Evolutionary conservation across 2,797 vertebrate genomes (phyloP).

Genomic region (Macrochelys suwanniensis): DNA sequence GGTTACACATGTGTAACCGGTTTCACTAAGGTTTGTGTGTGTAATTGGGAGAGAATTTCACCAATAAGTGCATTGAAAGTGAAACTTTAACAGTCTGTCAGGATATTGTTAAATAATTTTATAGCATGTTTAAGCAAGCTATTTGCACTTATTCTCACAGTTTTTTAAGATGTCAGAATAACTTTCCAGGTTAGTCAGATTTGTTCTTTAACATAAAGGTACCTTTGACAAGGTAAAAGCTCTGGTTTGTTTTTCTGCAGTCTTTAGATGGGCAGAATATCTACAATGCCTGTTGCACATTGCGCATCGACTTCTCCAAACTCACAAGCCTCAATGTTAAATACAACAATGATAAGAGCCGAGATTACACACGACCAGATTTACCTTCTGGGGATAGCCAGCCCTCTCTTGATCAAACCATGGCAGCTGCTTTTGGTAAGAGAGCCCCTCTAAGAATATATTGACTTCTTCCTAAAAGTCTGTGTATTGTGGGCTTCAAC

Average conservation of each 20-base stretch:
- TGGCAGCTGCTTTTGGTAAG: conserved; percentile 94
- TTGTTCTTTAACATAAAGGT: neutral
- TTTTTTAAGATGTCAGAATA: neutral
- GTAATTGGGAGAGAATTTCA: neutral
- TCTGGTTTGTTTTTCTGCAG: conserved; percentile 71
- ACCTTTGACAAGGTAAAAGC: neutral
- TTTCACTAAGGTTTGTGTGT: accelerated
- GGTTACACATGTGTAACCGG: neutral
- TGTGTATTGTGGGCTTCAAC: neutral
- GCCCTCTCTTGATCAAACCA: conserved; percentile 89
- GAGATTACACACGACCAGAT: conserved; percentile 95
- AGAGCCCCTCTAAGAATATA: accelerated
- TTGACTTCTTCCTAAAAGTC: neutral
- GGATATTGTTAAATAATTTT: neutral
- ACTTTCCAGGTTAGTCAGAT: neutral
- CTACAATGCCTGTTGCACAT: conserved; percentile 95
- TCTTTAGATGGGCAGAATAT: conserved; percentile 97
- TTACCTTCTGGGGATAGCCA: conserved; percentile 93
- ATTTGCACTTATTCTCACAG: neutral
- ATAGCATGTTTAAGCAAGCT: neutral
- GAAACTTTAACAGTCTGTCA: neutral
- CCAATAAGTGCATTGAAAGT: neutral
- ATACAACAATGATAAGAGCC: conserved; percentile 97
- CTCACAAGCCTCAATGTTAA: conserved; percentile 96
- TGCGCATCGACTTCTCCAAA: conserved; percentile 96